A percentile compares a stretch with the other conserved stretches of the same genome.
Evolutionary conservation across 2,888 invertebrate species (phyloP).

Genomic region (Entomobrya multifasciata): DNA sequence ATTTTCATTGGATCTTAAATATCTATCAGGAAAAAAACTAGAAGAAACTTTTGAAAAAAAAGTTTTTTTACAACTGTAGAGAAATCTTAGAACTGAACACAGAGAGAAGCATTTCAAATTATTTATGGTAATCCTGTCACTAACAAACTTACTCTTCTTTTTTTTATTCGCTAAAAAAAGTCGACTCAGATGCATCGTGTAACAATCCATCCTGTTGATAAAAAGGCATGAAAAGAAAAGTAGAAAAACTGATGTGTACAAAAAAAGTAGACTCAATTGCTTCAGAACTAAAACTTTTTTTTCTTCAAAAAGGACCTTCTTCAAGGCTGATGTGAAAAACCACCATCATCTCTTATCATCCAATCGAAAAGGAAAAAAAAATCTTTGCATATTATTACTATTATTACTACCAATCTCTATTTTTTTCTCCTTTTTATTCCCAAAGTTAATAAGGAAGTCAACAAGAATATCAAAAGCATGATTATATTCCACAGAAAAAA

Average conservation of each 20-base stretch:
- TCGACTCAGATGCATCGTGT: neutral
- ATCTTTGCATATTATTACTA: neutral
- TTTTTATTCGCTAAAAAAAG: too few relatives aligned
- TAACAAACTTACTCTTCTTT: too few relatives aligned
- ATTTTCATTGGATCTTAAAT: too few relatives aligned
- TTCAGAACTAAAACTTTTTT: constrained; percentile 7
- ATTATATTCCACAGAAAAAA: too few relatives aligned
- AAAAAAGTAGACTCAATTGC: constrained; percentile 21
- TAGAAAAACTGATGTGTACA: neutral
- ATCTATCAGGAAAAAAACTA: too few relatives aligned
- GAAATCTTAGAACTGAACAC: too few relatives aligned
- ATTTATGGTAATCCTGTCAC: constrained; percentile 39
- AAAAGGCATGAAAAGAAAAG: neutral
- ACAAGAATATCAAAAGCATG: too few relatives aligned
- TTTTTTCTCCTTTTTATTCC: neutral
- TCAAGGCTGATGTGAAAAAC: too few relatives aligned
- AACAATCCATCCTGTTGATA: constrained; percentile 35
- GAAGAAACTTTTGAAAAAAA: neutral
- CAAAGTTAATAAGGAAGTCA: neutral
- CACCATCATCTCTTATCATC: neutral
- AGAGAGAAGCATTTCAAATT: constrained; percentile 24
- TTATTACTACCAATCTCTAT: neutral
- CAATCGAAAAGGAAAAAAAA: constrained; percentile 6
- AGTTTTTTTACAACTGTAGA: neutral
- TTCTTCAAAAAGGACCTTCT: neutral